Conservation (phyloP, 2,797 vertebrate species). For the Hydrocynus forskahlii region DNA sequence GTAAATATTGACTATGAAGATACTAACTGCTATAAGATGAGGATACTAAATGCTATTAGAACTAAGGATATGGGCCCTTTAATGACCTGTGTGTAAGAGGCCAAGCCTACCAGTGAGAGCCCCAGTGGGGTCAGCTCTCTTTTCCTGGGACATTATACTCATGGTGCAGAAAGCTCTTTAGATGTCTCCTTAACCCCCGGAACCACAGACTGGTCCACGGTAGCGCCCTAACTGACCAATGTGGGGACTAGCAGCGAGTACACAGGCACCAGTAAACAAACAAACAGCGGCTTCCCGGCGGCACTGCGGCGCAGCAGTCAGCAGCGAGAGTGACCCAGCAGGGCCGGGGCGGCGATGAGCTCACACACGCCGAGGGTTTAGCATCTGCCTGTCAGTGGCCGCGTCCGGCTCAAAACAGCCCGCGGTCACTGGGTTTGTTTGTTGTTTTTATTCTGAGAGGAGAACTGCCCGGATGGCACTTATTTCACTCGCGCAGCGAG, state of each 20-base stretch:
- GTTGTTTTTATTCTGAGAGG: neutral
- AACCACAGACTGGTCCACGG: neutral
- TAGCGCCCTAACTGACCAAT: neutral
- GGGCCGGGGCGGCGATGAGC: conserved; percentile 47
- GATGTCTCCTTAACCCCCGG: neutral
- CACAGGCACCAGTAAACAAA: too few species aligned
- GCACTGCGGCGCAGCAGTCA: conserved; percentile 58
- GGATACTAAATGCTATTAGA: too few species aligned
- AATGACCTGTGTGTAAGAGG: too few species aligned
- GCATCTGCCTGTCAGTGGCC: conserved; percentile 47
- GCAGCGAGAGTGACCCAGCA: conserved; percentile 56
- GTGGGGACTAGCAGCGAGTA: neutral
- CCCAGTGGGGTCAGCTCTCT: neutral
- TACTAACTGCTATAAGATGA: too few species aligned
- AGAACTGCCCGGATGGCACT: too few species aligned
- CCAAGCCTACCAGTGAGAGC: too few species aligned
- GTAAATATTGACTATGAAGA: too few species aligned
- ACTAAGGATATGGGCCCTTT: too few species aligned
- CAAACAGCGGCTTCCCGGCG: neutral
- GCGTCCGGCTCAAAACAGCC: conserved; percentile 49
- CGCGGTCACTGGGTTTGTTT: conserved; percentile 40
- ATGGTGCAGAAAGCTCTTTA: neutral
- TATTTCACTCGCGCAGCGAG: too few species aligned
- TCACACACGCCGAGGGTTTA: conserved; percentile 59
- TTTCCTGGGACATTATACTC: neutral